A percentile compares a stretch with the other conserved stretches of the same genome.
phyloP scores from a whole-genome alignment of 2,113 vertebrate genomes.

The Melozone crissalis region DNA sequence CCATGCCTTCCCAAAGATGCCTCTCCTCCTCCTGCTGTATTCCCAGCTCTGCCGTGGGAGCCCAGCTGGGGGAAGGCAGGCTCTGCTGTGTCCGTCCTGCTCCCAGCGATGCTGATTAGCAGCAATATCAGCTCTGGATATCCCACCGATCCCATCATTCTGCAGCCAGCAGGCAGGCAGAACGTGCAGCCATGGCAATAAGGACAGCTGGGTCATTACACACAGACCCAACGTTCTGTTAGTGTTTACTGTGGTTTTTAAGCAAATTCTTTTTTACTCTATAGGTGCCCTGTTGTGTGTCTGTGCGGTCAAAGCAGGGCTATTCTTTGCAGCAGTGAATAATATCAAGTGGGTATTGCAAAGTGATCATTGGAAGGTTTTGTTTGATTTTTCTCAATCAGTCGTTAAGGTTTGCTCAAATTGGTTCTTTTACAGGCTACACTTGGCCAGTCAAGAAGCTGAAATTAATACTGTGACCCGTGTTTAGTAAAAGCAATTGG shows the following conservation, averaged over 20 bases:
- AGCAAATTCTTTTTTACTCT: not conserved
- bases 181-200: not conserved
- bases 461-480: not conserved
- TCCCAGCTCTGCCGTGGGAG: not conserved
- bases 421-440: not conserved
- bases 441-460: not conserved
- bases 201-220: not conserved
- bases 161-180: not conserved
- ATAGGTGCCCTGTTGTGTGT: not conserved
- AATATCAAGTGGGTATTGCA: not conserved
- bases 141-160: not conserved
- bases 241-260: not conserved
- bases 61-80: fast-evolving
- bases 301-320: not conserved
- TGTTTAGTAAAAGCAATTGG: not conserved
- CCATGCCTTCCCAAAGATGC: fast-evolving
- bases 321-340: not conserved
- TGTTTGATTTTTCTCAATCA: not conserved
- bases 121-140: not conserved
- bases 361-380: not conserved
- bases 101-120: not conserved
- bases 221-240: not conserved
- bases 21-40: fast-evolving
- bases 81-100: not conserved
- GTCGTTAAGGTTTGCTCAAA: not conserved